phyloP scores from a whole-genome alignment of 2,113 vertebrate species.

The Scolopax mira region DNA sequence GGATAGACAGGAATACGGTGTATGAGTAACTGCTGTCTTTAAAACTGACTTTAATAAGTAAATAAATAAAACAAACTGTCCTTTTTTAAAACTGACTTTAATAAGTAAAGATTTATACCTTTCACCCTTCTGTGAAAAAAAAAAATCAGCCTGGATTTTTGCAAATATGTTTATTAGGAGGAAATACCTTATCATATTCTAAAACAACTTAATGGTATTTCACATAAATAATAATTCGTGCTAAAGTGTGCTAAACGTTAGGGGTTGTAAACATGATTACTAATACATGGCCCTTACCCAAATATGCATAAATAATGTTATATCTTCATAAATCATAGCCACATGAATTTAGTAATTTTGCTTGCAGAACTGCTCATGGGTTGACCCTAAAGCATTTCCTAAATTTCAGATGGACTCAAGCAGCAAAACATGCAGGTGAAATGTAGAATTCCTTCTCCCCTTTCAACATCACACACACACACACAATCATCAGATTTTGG shows the following conservation, averaged over 20 bases:
- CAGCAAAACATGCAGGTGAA: background rate
- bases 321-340: constrained; percentile 2
- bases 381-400: background rate
- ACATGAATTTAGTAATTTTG: background rate
- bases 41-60: background rate
- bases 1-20: background rate
- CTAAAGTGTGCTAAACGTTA: constrained; percentile 22
- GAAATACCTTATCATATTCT: constrained; percentile 25
- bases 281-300: background rate
- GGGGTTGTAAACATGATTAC: constrained; percentile 20
- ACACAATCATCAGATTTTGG: background rate
- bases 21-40: background rate
- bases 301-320: constrained; percentile 35
- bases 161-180: background rate
- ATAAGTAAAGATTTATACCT: background rate
- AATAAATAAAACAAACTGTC: too few relatives aligned
- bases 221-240: constrained; percentile 14
- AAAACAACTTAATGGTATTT: background rate
- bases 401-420: background rate
- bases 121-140: too few relatives aligned
- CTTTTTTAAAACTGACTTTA: background rate
- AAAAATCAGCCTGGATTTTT: background rate
- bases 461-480: background rate
- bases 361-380: background rate
- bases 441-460: background rate